Evolutionary conservation across 2,888 invertebrate genomes (phyloP).

Genomic region (Chalcis sispes): DNA sequence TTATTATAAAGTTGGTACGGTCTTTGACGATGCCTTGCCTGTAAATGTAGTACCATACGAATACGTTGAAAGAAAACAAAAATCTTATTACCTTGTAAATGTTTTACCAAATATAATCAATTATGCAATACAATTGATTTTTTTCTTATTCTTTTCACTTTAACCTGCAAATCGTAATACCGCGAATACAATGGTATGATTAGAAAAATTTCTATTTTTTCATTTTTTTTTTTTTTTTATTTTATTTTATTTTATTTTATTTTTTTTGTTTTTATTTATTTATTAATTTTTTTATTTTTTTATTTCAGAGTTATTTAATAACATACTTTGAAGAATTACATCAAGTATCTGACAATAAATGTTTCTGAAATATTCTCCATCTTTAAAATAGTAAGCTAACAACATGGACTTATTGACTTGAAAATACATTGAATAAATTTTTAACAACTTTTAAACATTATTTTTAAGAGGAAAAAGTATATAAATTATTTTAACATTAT

Average conservation of each 20-base stretch:
- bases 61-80: conserved; percentile 70
- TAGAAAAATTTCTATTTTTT: no score
- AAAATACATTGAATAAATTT: conserved; percentile 44
- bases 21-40: conserved; percentile 76
- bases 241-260: no score
- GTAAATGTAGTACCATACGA: conserved; percentile 73
- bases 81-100: conserved; percentile 76
- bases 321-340: conserved; percentile 54
- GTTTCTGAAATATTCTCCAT: conserved; percentile 36
- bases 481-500: conserved; percentile 51
- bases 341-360: conserved; percentile 51
- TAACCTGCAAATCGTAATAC: neutral
- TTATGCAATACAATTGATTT: conserved; percentile 59
- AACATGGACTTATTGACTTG: conserved; percentile 42
- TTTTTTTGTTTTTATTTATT: no score
- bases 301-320: conserved; percentile 50
- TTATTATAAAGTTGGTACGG: conserved; percentile 72
- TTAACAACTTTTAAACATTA: conserved; percentile 48
- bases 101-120: conserved; percentile 76
- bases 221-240: no score
- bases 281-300: no score
- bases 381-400: conserved; percentile 49
- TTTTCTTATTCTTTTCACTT: neutral
- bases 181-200: no score
- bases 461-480: conserved; percentile 30